Evolutionary conservation across 2,797 vertebrate genomes (phyloP).

Genomic region (Notamacropus eugenii): DNA sequence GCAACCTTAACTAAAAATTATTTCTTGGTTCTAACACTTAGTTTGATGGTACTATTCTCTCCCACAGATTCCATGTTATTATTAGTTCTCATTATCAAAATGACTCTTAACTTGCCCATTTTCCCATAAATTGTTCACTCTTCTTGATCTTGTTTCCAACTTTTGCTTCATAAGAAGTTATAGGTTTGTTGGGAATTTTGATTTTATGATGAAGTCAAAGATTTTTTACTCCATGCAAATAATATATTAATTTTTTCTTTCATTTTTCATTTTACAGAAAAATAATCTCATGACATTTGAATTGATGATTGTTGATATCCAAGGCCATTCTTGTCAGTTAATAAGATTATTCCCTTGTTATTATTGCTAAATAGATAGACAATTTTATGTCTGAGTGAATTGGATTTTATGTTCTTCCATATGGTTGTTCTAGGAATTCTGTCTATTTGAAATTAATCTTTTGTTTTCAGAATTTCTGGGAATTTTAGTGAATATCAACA

Average conservation of each 20-base stretch:
- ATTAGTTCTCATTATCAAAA: background rate
- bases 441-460: no score
- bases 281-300: background rate
- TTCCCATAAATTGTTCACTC: background rate
- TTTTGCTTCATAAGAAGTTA: background rate
- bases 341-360: background rate
- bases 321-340: background rate
- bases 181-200: background rate
- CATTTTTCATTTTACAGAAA: background rate
- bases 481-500: no score
- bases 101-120: background rate
- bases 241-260: background rate
- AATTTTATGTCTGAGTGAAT: no score
- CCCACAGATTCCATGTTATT: background rate
- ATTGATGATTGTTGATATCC: background rate
- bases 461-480: no score
- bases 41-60: background rate
- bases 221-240: background rate
- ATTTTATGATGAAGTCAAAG: background rate
- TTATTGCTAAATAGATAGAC: no score
- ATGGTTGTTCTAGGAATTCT: no score
- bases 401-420: no score
- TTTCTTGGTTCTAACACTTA: background rate
- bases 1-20: background rate
- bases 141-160: background rate